Percentiles rank a stretch among this genome's conserved stretches.
Evolutionary conservation across 1,140 invertebrate species (phyloP).

Genomic region (Heliconius hermathena): DNA sequence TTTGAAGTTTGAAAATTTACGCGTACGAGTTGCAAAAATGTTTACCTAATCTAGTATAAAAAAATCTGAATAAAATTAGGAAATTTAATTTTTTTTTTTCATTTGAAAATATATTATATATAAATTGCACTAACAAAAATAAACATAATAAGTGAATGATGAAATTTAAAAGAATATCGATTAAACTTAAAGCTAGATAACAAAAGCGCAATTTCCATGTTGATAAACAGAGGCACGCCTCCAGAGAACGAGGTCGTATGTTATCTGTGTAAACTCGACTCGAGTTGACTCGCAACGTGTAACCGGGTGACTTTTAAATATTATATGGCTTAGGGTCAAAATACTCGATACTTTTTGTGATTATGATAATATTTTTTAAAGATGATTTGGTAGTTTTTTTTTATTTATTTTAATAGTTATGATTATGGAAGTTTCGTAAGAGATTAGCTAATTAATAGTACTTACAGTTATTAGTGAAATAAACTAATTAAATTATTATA

Average conservation of each 20-base stretch:
- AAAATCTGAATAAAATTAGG: too few relatives aligned
- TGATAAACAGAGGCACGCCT: slow-evolving; percentile 38
- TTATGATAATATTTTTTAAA: not conserved
- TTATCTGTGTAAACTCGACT: slow-evolving; percentile 17
- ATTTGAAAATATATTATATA: not conserved
- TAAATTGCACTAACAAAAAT: not conserved
- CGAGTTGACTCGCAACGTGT: not conserved
- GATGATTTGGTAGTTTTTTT: not conserved
- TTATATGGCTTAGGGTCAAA: not conserved
- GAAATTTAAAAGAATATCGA: not conserved
- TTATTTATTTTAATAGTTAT: not conserved
- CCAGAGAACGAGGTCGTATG: slow-evolving; percentile 35
- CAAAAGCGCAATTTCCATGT: slow-evolving; percentile 27
- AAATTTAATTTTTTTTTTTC: too few relatives aligned
- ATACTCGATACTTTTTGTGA: not conserved
- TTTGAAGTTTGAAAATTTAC: too few relatives aligned
- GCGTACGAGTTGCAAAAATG: too few relatives aligned
- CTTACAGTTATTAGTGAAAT: too few relatives aligned
- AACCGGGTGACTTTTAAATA: slow-evolving; percentile 14
- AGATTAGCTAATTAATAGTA: too few relatives aligned
- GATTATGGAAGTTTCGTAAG: not conserved
- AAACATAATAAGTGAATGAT: not conserved
- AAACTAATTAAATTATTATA: too few relatives aligned
- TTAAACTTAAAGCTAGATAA: not conserved
- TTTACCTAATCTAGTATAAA: too few relatives aligned